Evolutionary conservation across 92 coral and sea anemone genomes (phyloP), one percentile per base, ranked within the genome.

Genomic region (Palythoa caribaeorum): DNA sequence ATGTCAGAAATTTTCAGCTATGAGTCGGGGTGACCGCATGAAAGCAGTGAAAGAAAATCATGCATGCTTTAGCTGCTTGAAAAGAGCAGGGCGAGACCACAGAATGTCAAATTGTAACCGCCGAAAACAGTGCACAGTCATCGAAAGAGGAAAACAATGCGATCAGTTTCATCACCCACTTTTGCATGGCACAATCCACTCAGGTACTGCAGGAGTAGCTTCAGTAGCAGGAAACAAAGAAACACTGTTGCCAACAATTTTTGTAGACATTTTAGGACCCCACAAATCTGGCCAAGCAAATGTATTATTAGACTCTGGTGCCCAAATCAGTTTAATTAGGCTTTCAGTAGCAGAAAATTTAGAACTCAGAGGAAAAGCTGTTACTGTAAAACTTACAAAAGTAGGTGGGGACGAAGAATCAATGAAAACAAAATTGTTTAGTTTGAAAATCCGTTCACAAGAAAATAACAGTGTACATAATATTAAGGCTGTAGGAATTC

Each of bases 401-500:
- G 90, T 88, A 16, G 87, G 90, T 11, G 92, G 92, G 38, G 92
- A 89, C 80, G 92, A 89, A 76, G 90, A 92, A 76, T 87, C 86
- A 77, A 60, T 89, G 90, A 81, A 55, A 52, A 91, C 89, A 28
- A 88, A 81, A 70, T 76, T 86, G 38, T 92, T 86, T 83, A 83
- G 78, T 37, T 81, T 92, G 37, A 84, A 83, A 37, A 77, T 92
- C 52, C 84, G 66, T 19, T 86, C 92, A 53, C 79, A 86, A 69
- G 91, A 90, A 57, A 65, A 88, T 53, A 51, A 81, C 52, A 85
- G 60, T 35, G 65, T 53, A 72, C 84, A 89, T 60, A 80, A 89
- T 15, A 83, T 92, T 17, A 88, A 84, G 57, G 94, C 95, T 51
- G 78, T 94, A 10, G 93, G 94, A 20, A 94, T 92, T 39, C 91